These are phyloP conservation scores for Aromia moschata DNA, from an alignment of 2,888 invertebrate genomes.

Conservation along the genomic window DNA sequence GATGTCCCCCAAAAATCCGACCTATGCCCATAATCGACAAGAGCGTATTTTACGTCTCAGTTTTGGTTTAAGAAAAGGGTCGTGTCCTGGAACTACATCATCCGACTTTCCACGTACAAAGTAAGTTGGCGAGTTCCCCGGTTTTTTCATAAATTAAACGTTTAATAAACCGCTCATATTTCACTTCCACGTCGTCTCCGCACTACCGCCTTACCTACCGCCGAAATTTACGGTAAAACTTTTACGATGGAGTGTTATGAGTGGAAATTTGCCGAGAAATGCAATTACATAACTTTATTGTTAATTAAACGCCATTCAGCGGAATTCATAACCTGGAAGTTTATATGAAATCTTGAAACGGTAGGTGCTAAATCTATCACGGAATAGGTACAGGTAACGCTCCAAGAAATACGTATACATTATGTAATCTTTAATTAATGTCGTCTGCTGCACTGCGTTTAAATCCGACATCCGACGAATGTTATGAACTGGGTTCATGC, in stretches of 20 bases:
- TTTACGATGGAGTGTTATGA: slow-evolving; percentile 15
- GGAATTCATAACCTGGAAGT: slow-evolving; percentile 16
- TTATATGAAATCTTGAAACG: slow-evolving; percentile 13
- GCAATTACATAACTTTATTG: slow-evolving; percentile 19
- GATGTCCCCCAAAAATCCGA: too few species aligned
- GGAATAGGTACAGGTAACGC: not conserved
- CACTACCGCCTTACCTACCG: not conserved
- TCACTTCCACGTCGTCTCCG: not conserved
- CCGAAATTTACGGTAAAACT: slow-evolving; percentile 3
- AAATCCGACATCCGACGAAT: too few species aligned
- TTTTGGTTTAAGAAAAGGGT: too few species aligned
- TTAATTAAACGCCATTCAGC: slow-evolving; percentile 19
- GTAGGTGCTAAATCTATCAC: slow-evolving; percentile 6
- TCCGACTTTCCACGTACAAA: too few species aligned
- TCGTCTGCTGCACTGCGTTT: too few species aligned
- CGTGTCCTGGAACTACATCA: too few species aligned
- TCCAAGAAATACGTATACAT: not conserved
- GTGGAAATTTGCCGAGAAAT: slow-evolving; percentile 6
- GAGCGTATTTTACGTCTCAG: too few species aligned
- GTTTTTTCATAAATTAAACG: not conserved
- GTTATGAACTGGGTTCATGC: too few species aligned
- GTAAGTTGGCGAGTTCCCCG: too few species aligned
- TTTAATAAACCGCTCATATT: not conserved
- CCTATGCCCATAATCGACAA: too few species aligned
- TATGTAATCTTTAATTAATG: too few species aligned